These are phyloP conservation scores for Thaleichthys pacificus DNA, from an alignment of 2,797 vertebrate genomes.

Conservation along the genomic window DNA sequence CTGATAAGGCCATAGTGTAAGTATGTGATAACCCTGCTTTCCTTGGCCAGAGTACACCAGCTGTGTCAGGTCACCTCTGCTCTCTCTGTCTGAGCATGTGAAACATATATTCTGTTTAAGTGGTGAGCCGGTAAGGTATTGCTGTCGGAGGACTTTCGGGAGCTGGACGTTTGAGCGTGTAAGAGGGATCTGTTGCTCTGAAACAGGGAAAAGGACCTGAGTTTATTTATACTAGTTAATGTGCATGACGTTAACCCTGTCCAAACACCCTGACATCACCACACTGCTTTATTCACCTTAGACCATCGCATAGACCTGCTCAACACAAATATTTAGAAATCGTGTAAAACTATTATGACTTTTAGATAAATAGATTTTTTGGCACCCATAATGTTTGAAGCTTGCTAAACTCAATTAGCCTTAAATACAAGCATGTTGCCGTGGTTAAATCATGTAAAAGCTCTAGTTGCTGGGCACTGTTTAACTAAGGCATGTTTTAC, in stretches of 20 bases:
- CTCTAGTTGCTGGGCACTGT: neutral
- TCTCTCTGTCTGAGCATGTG: neutral
- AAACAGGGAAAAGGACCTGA: conserved; percentile 34
- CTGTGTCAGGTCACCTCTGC: neutral
- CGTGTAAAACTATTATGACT: conserved; percentile 45
- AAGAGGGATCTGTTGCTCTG: conserved; percentile 44
- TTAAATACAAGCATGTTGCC: conserved; percentile 1
- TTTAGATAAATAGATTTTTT: conserved; percentile 52
- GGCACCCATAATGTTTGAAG: conserved; percentile 33
- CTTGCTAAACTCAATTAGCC: conserved; percentile 24
- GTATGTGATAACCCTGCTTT: neutral
- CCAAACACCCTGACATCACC: conserved; percentile 58
- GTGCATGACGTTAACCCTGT: conserved; percentile 54
- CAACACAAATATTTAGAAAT: conserved; percentile 55
- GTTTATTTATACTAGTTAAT: conserved; percentile 63
- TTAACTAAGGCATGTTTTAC: conserved; percentile 17
- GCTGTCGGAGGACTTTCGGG: conserved; percentile 41
- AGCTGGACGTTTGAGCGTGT: conserved; percentile 43
- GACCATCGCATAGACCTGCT: conserved; percentile 44
- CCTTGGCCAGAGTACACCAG: neutral
- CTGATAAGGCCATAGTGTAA: neutral
- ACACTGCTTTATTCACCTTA: conserved; percentile 42
- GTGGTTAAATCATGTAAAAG: neutral
- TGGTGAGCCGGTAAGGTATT: conserved; percentile 29
- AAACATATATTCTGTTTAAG: conserved; percentile 31